These are phyloP conservation scores for Pseudolaguvia tuberculata DNA, from an alignment of 2,113 vertebrate genomes.

Conservation along the genomic window DNA sequence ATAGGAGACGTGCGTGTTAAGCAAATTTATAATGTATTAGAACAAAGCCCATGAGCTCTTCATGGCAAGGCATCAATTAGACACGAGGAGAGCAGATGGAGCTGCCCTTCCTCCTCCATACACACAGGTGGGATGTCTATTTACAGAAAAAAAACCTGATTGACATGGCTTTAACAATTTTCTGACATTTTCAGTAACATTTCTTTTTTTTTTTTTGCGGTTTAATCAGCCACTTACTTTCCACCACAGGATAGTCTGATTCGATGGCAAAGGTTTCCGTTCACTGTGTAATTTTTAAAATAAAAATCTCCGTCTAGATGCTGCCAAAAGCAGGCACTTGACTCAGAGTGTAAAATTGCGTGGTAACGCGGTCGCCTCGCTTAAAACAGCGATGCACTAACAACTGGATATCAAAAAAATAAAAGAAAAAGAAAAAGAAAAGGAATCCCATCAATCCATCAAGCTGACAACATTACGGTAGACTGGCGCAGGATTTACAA, in stretches of 20 bases:
- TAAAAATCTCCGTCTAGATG: background rate
- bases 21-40: background rate
- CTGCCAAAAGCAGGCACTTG: slow-evolving; percentile 36
- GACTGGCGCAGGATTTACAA: slow-evolving; percentile 38
- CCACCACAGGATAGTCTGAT: slow-evolving; percentile 29
- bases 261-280: slow-evolving; percentile 17
- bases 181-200: slow-evolving; percentile 2
- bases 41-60: slow-evolving; percentile 3
- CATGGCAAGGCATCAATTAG: slow-evolving; percentile 17
- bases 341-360: slow-evolving; percentile 3
- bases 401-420: slow-evolving; percentile 1
- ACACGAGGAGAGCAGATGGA: background rate
- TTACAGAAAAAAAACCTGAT: background rate
- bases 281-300: background rate
- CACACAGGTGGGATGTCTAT: background rate
- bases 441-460: slow-evolving; percentile 9
- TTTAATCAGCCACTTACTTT: slow-evolving; percentile 38
- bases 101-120: background rate
- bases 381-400: slow-evolving; percentile 49
- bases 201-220: background rate
- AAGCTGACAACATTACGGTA: slow-evolving; percentile 23
- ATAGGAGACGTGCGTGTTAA: background rate
- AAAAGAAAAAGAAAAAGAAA: background rate
- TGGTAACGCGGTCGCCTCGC: slow-evolving; percentile 34
- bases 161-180: slow-evolving; percentile 33